Evolutionary conservation across 2,113 vertebrate genomes (phyloP).

Genomic region (Porphyrio hochstetteri): DNA sequence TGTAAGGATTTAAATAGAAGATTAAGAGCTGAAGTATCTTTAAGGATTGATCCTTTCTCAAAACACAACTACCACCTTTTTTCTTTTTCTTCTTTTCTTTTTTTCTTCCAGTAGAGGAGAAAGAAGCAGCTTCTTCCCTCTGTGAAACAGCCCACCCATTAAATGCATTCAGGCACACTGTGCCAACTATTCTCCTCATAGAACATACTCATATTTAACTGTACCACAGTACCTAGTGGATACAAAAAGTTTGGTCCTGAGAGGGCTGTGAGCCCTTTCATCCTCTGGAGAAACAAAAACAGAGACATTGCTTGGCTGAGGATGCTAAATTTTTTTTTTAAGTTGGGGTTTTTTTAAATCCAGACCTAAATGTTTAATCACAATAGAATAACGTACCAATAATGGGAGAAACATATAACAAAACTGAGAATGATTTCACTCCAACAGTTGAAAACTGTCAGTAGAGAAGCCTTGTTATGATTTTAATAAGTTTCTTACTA

Average conservation of each 20-base stretch:
- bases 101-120: neutral
- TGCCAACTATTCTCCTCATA: neutral
- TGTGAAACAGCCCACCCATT: neutral
- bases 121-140: neutral
- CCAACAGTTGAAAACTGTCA: neutral
- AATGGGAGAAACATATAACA: neutral
- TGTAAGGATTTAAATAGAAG: constrained; percentile 30
- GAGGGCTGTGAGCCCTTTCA: neutral
- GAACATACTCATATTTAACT: neutral
- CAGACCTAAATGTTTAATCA: neutral
- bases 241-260: neutral
- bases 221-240: neutral
- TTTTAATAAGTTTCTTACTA: neutral
- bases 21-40: constrained; percentile 29
- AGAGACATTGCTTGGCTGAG: neutral
- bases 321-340: neutral
- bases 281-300: neutral
- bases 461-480: neutral
- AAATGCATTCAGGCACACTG: neutral
- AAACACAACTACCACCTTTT: neutral
- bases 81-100: too few species aligned
- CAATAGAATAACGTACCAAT: neutral
- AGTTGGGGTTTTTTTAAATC: neutral
- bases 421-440: neutral
- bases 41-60: neutral